Base-by-base conservation (phyloP, 2,888 invertebrate genomes). In the Morpho helenor region DNA sequence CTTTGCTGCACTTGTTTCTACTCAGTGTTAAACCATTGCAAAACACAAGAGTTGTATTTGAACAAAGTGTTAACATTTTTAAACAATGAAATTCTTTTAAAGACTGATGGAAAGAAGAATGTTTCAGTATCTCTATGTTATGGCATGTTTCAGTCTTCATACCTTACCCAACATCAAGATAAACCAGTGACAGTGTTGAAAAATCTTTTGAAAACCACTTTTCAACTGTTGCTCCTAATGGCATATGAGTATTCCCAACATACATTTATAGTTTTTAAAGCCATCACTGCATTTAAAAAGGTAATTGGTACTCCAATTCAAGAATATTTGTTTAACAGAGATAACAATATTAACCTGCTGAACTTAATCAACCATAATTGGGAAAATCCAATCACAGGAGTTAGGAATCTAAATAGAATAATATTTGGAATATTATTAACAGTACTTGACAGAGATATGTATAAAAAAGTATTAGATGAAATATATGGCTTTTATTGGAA, bases 311-410 rank as follows among this genome's bases (percentile, higher is more conserved):
- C 82, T 40, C 60, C 72, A 59, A 82, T 86, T 22, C 71, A 84
- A 61, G 64, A 74, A 4, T 61, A 66, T 41, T 70, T 82, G 50
- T 80, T 79, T 44, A 73, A 67, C 57, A 66, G 66, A 55, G 66
- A 72, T n/a, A 75, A 87, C 57, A 80, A 87, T 66, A 71, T 80
- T 7, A 81, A 75, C 64, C 67, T 93, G 45, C 76, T 93, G 7
- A 79, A 83, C 63, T 76, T 93, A 61, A 82, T 92, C 7, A 92
- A 91, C 68, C 91, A 93, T 51, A 93, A 93, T 69, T 93, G 93
- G 93, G 92, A 93, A 68, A 93, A 92, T 67, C 91, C 92, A 23
- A 82, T 93, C 8, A 87, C 87, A 59, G 92, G 92, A 55, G 82
- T 93, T 7, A 84, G 91, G 67, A 92, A 92, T 68, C 77, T 91